Conservation (phyloP, 1,140 invertebrate species). For the Lerema accius region DNA sequence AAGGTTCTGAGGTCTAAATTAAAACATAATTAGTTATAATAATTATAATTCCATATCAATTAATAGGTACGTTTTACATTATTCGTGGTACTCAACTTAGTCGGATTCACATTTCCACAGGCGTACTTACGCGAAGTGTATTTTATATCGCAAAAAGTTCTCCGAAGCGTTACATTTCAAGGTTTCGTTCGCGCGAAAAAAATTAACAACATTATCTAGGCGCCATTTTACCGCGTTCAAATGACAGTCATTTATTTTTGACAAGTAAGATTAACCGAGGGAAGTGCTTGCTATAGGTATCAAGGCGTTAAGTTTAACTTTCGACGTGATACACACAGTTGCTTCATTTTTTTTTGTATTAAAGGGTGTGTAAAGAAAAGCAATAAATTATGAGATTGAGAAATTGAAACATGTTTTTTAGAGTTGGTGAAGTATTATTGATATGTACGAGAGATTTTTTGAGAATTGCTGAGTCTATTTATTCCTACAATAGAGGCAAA, state of each 20-base stretch:
- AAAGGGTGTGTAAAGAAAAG: no score
- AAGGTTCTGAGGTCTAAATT: no score
- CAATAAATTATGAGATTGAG: no score
- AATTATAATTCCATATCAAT: no score
- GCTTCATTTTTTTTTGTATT: slow-evolving; percentile 4
- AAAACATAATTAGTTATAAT: no score
- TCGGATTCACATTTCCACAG: not conserved
- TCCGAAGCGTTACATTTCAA: slow-evolving; percentile 35
- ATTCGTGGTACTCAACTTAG: not conserved
- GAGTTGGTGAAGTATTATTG: no score
- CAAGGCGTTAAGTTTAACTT: slow-evolving; percentile 45
- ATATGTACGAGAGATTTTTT: no score
- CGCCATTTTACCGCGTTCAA: slow-evolving; percentile 51
- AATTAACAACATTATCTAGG: slow-evolving; percentile 51
- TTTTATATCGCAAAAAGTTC: slow-evolving; percentile 37
- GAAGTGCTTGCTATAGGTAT: slow-evolving; percentile 53
- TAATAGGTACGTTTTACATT: no score
- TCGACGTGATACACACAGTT: slow-evolving; percentile 37
- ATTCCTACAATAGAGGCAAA: no score
- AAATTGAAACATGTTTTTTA: no score
- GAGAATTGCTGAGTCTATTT: no score
- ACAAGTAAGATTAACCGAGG: slow-evolving; percentile 57
- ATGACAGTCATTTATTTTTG: slow-evolving; percentile 65
- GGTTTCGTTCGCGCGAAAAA: slow-evolving; percentile 43
- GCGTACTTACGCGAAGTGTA: slow-evolving; percentile 1